Percentiles rank a stretch among this genome's conserved stretches.
Conservation (phyloP, 2,797 vertebrate genomes). For the Anguilla marmorata region DNA sequence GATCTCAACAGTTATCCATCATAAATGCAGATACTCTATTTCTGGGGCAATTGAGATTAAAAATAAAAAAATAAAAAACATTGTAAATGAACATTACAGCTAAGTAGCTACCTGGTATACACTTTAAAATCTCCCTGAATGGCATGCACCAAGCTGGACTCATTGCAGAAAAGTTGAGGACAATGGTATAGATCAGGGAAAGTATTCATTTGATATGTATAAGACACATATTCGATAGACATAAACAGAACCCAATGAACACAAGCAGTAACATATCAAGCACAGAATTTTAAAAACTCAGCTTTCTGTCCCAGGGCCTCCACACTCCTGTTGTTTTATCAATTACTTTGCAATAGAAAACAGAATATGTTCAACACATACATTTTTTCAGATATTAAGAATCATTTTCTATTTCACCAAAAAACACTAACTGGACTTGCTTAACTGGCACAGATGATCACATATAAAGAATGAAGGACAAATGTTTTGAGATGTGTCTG, state of each 20-base stretch:
- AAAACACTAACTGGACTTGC: background rate
- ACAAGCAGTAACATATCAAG: background rate
- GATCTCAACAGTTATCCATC: constrained; percentile 19
- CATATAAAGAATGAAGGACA: background rate
- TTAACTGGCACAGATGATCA: background rate
- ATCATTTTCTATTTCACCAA: background rate
- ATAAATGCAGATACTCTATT: background rate
- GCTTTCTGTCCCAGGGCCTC: background rate
- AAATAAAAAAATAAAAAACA: background rate
- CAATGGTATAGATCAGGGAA: background rate
- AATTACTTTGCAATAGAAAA: no score
- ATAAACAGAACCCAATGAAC: background rate
- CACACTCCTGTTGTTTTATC: no score
- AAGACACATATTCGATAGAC: background rate
- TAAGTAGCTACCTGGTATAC: background rate
- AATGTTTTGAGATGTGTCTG: background rate
- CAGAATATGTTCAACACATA: no score
- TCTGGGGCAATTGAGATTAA: background rate
- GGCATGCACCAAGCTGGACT: background rate
- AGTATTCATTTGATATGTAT: background rate
- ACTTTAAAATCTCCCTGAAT: background rate
- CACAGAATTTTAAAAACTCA: background rate
- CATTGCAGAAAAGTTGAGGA: background rate
- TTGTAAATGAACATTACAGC: background rate
- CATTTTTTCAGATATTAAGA: no score